Percentiles rank a stretch among this genome's conserved stretches.
These are phyloP conservation scores for Barbus barbus DNA, from an alignment of 2,113 vertebrate genomes.

Conservation along the genomic window DNA sequence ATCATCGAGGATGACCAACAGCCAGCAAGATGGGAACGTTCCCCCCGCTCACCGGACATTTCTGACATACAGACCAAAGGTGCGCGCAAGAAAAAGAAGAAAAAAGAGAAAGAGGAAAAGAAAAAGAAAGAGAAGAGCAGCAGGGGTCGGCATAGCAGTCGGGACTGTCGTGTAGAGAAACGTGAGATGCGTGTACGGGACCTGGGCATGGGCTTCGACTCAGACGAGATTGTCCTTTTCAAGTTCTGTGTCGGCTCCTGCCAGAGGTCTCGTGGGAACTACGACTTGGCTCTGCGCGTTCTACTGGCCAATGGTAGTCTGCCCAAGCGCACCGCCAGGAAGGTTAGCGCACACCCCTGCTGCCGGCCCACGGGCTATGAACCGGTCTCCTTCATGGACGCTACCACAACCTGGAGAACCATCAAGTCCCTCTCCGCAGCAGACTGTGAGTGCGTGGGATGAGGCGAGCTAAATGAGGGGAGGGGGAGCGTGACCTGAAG, in stretches of 20 bases:
- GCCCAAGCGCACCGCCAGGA: slow-evolving; percentile 69
- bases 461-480: slow-evolving; percentile 44
- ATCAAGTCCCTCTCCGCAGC: slow-evolving; percentile 87
- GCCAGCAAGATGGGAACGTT: slow-evolving; percentile 75
- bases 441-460: slow-evolving; percentile 89
- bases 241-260: slow-evolving; percentile 93
- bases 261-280: slow-evolving; percentile 80
- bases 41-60: slow-evolving; percentile 68
- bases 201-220: slow-evolving; percentile 91
- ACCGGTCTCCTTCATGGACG: slow-evolving; percentile 91
- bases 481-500: not conserved
- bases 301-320: slow-evolving; percentile 81
- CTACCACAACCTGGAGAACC: slow-evolving; percentile 87
- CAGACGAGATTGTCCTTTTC: slow-evolving; percentile 90
- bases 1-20: slow-evolving; percentile 72
- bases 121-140: slow-evolving; percentile 69
- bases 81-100: slow-evolving; percentile 74
- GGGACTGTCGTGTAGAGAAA: slow-evolving; percentile 84
- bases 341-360: slow-evolving; percentile 83
- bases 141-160: slow-evolving; percentile 70
- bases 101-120: slow-evolving; percentile 71
- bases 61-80: slow-evolving; percentile 62
- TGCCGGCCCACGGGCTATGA: slow-evolving; percentile 91
- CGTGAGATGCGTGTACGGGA: slow-evolving; percentile 85
- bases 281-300: slow-evolving; percentile 83